Percentiles rank a stretch among this genome's conserved stretches.
Conservation (phyloP, 2,888 invertebrate genomes). For the Drosophila meridionalis region DNA sequence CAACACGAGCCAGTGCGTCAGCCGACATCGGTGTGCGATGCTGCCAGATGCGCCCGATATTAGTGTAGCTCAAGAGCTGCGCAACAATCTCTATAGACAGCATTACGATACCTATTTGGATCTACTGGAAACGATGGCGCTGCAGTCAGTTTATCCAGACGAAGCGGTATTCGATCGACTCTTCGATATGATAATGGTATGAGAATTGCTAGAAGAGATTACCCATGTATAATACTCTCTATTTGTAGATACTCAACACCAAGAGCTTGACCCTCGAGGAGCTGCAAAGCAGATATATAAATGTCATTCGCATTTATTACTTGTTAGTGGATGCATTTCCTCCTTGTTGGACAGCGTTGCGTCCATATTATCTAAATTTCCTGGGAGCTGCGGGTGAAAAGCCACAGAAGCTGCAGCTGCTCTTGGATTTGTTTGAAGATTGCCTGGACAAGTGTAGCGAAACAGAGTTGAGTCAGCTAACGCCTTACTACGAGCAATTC, state of each 20-base stretch:
- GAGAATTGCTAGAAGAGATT: neutral
- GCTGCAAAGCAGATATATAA: conserved; percentile 53
- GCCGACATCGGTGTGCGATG: conserved; percentile 77
- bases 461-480: conserved; percentile 44
- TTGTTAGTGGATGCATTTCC: conserved; percentile 81
- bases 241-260: conserved; percentile 46
- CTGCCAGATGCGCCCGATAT: conserved; percentile 72
- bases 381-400: conserved; percentile 20
- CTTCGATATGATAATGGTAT: conserved; percentile 82
- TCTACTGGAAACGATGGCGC: conserved; percentile 73
- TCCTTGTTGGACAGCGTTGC: conserved; percentile 83
- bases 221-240: neutral
- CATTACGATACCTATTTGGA: conserved; percentile 79
- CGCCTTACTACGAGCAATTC: conserved; percentile 42
- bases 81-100: conserved; percentile 69
- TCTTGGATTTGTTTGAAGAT: conserved; percentile 71
- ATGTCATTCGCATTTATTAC: conserved; percentile 73
- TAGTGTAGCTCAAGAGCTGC: conserved; percentile 63
- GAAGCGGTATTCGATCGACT: conserved; percentile 78
- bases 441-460: conserved; percentile 50
- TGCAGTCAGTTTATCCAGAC: conserved; percentile 82
- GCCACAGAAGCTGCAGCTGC: conserved; percentile 63
- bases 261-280: conserved; percentile 49
- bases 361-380: conserved; percentile 65
- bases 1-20: conserved; percentile 77